Base-by-base conservation (phyloP, 2,113 vertebrate genomes). In the Paradisaea rubra region DNA sequence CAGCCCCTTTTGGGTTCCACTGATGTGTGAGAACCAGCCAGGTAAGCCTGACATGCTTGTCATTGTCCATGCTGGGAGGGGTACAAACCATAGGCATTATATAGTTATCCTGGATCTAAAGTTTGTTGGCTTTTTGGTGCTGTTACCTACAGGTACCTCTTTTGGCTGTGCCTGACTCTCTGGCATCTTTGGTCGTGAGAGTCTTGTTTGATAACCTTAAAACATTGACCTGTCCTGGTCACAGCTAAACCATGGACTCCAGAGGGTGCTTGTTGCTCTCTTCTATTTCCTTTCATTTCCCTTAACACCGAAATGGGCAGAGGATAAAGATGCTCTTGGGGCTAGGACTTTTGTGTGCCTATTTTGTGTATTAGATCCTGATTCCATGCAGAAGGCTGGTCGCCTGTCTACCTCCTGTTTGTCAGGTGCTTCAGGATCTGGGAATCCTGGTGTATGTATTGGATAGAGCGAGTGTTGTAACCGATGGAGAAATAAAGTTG, bases 11-110 rank as follows among this genome's bases (percentile, higher is more conserved):
- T 44, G 71, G 6, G 2, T 72, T 61, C n/a, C 27, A 15, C 9
- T 3, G 3, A 1, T 63, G 27, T 14, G 30, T 68, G 24, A 94
- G 65, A 84, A 57, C 39, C 45, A n/a, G 59, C 59, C 54, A 66
- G 73, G 84, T 94, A 24, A 87, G 66, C 78, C 35, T 89, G 74
- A 50, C 0, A 1, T 16, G 27, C 50, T 70, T 13, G 9, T 68
- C 33, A 4, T 28, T 42, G 30, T 50, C 59, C 2, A 0, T 1
- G 2, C 42, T 21, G 54, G 70, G 45, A 83, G 30, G 41, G 11
- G 6, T 64, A 7, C 57, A 53, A 57, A 72, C 44, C 5, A 0
- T 2, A 5, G 10, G 25, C 22, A 31, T 73, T 42, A 0, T 0
- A 0, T 28, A 33, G 12, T 28, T 70, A n/a, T 37, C 30, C 25